Conservation (phyloP, 1,140 invertebrate species). For the Plodia interpunctella region DNA sequence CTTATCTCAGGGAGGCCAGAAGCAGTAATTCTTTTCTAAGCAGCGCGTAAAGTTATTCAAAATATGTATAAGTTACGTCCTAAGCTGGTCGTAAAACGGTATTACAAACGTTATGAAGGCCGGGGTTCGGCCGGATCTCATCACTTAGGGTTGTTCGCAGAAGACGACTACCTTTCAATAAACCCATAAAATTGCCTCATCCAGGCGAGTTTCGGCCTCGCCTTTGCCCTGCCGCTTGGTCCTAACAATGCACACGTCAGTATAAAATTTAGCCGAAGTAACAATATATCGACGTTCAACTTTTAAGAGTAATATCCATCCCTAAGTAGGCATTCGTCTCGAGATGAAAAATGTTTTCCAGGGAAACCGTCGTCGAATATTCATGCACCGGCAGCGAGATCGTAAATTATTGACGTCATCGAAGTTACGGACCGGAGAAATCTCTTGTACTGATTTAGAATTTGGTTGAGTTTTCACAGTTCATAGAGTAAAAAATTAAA, state of each 20-base stretch:
- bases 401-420: conserved; percentile 64
- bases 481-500: not conserved
- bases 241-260: conserved; percentile 53
- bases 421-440: conserved; percentile 49
- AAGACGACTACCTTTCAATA: conserved; percentile 49
- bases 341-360: conserved; percentile 63
- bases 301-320: conserved; percentile 63
- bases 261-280: conserved; percentile 59
- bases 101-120: conserved; percentile 69
- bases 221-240: conserved; percentile 22
- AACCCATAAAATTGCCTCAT: conserved; percentile 50
- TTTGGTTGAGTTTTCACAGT: not conserved
- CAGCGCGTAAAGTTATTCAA: conserved; percentile 62
- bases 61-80: conserved; percentile 71
- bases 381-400: conserved; percentile 57
- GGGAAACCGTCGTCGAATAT: conserved; percentile 61
- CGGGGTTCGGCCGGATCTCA: conserved; percentile 59
- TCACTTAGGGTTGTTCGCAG: conserved; percentile 52
- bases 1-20: conserved; percentile 38
- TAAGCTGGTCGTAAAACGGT: conserved; percentile 67
- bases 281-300: conserved; percentile 63
- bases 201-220: conserved; percentile 33
- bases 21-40: conserved; percentile 58
- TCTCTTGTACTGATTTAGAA: conserved; percentile 42
- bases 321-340: conserved; percentile 41